Conservation (phyloP, 2,113 vertebrate species). For the Sorex araneus region DNA sequence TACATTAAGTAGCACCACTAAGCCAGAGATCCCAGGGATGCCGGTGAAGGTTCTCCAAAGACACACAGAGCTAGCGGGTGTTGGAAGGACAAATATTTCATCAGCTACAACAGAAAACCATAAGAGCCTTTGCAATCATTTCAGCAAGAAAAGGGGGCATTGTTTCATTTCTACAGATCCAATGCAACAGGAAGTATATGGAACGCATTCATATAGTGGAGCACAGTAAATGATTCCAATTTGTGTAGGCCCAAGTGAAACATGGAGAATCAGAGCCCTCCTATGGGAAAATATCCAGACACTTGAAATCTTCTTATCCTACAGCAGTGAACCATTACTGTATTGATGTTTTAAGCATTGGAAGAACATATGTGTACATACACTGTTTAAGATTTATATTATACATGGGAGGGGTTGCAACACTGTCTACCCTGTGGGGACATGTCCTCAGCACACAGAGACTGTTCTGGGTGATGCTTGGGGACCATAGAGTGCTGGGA, state of each 20-base stretch:
- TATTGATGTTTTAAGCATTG: not conserved
- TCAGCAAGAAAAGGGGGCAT: not conserved
- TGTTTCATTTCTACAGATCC: constrained; percentile 29
- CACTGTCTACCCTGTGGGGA: too few species aligned
- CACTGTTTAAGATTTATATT: not conserved
- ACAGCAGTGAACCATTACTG: not conserved
- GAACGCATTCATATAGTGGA: not conserved
- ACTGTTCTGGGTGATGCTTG: too few species aligned
- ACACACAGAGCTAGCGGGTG: not conserved
- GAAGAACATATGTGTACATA: not conserved
- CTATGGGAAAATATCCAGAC: not conserved
- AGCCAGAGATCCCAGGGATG: constrained; percentile 53
- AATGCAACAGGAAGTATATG: not conserved
- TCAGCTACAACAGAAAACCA: not conserved
- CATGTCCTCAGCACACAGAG: too few species aligned
- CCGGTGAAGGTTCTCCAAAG: constrained; percentile 33
- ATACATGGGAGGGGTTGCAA: too few species aligned
- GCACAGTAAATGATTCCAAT: not conserved
- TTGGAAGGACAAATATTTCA: constrained; percentile 72
- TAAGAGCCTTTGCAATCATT: constrained; percentile 15
- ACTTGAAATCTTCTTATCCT: not conserved
- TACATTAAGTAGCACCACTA: constrained; percentile 57
- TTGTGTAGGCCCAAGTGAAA: not conserved
- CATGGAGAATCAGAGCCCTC: not conserved
- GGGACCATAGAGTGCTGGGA: too few species aligned